Conservation (phyloP, 2,113 vertebrate species). For the Eulemur rufifrons region DNA sequence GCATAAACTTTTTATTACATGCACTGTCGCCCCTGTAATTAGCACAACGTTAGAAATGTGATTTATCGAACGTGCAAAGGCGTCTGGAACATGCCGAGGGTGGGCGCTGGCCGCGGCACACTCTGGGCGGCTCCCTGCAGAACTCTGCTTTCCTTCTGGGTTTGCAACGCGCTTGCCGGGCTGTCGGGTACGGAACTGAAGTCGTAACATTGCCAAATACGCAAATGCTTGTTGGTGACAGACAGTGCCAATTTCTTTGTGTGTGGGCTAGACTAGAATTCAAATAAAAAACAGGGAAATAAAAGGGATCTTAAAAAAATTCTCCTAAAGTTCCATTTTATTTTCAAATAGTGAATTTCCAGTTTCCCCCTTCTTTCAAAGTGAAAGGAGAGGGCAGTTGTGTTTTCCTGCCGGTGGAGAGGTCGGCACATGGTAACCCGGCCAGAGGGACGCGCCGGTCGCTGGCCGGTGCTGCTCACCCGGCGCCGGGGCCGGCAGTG, state of each 20-base stretch:
- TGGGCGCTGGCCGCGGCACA: accelerated
- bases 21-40: not conserved
- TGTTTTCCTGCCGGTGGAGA: conserved; percentile 67
- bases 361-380: not conserved
- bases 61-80: not conserved
- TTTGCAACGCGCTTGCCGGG: not conserved
- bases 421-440: conserved; percentile 65
- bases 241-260: conserved; percentile 66
- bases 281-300: conserved; percentile 44
- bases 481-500: too few relatives aligned
- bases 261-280: conserved; percentile 47
- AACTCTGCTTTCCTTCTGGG: not conserved
- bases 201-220: not conserved
- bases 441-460: not conserved
- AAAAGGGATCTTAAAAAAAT: not conserved
- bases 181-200: not conserved
- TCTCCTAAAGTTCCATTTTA: not conserved
- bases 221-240: conserved; percentile 32
- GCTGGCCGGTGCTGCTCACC: too few relatives aligned
- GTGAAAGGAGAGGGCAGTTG: not conserved
- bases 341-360: not conserved
- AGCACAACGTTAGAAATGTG: not conserved
- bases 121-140: accelerated
- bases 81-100: accelerated
- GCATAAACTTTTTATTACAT: not conserved